phyloP scores from a whole-genome alignment of 1,140 invertebrate genomes.

The Nylanderia fulva region DNA sequence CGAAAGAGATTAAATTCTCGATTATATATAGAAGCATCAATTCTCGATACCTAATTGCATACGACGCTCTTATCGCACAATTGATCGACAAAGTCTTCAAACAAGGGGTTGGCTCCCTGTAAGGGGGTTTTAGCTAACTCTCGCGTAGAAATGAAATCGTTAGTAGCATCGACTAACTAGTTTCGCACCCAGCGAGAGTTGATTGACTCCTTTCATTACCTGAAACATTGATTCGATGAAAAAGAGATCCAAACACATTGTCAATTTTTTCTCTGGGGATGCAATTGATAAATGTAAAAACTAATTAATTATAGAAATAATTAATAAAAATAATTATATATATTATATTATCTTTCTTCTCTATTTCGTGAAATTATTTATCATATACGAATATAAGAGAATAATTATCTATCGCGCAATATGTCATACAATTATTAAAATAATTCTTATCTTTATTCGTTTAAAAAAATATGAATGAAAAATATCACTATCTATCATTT shows the following conservation, averaged over 20 bases:
- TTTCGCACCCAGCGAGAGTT: constrained; percentile 57
- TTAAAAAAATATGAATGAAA: background rate
- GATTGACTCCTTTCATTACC: constrained; percentile 73
- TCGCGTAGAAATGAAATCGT: constrained; percentile 62
- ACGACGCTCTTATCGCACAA: background rate
- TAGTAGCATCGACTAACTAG: constrained; percentile 65
- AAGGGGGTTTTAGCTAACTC: constrained; percentile 44
- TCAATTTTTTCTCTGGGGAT: constrained; percentile 23
- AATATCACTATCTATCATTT: background rate
- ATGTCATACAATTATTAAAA: background rate
- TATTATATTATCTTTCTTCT: background rate
- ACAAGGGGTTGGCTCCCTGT: constrained; percentile 9
- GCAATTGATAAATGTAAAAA: background rate
- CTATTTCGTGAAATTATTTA: background rate
- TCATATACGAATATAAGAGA: background rate
- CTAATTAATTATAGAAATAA: background rate
- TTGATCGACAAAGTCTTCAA: constrained; percentile 60
- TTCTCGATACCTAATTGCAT: constrained; percentile 36
- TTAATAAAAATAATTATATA: background rate
- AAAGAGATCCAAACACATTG: constrained; percentile 39
- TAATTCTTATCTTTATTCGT: background rate
- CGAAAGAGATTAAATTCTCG: background rate
- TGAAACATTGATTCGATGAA: constrained; percentile 3
- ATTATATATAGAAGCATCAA: constrained; percentile 8
- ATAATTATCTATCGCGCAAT: background rate